phyloP scores from a whole-genome alignment of 2,888 invertebrate species.

The Leptinotarsa rubiginosa region DNA sequence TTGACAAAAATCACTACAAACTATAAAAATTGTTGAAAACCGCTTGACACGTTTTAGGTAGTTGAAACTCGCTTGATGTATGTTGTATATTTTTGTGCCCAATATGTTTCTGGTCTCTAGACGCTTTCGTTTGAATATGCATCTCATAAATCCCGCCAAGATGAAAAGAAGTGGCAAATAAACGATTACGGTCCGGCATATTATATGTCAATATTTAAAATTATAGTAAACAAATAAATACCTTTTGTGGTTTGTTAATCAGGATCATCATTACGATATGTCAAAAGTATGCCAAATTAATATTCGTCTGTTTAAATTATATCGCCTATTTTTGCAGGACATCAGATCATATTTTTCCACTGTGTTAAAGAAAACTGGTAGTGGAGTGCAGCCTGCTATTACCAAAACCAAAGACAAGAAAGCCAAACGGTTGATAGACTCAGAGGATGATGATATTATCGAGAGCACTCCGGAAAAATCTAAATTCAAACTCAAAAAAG shows the following conservation, averaged over 20 bases:
- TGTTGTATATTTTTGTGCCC: no score
- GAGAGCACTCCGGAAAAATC: constrained; percentile 68
- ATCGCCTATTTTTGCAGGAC: constrained; percentile 67
- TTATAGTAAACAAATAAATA: no score
- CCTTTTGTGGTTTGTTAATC: not conserved
- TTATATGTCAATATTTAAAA: no score
- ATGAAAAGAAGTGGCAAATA: no score
- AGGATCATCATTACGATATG: constrained; percentile 24
- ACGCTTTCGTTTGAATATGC: no score
- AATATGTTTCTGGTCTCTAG: no score
- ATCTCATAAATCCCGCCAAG: no score
- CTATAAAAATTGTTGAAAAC: no score
- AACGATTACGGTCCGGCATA: no score
- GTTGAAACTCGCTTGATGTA: no score
- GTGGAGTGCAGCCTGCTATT: constrained; percentile 36
- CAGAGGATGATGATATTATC: constrained; percentile 72
- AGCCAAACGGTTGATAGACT: constrained; percentile 59
- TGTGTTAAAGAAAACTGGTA: constrained; percentile 56
- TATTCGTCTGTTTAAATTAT: not conserved
- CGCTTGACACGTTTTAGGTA: no score
- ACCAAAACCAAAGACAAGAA: constrained; percentile 60
- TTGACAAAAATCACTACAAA: no score
- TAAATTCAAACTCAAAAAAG: constrained; percentile 51
- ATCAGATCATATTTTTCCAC: constrained; percentile 73
- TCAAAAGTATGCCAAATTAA: constrained; percentile 15